A percentile compares a stretch with the other conserved stretches of the same genome.
Conservation (phyloP, 2,888 invertebrate genomes). For the Lithophane socia region DNA sequence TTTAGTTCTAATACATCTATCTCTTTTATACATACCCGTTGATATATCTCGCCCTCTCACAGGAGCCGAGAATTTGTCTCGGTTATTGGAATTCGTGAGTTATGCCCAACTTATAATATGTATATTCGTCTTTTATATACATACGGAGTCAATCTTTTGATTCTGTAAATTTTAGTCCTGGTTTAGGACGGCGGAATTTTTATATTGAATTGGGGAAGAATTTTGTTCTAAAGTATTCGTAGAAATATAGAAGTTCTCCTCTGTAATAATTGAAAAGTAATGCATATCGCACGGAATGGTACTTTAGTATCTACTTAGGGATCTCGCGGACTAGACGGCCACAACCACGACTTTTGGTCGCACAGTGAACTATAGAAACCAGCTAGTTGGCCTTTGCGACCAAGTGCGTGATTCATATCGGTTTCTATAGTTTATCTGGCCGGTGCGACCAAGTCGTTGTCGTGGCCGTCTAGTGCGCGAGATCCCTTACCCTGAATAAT, state of each 20-base stretch:
- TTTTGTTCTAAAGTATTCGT: slow-evolving; percentile 6
- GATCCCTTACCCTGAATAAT: not conserved
- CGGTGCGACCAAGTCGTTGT: too few relatives aligned
- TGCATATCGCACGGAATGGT: not conserved
- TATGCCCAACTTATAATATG: slow-evolving; percentile 61
- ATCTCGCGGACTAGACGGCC: too few relatives aligned
- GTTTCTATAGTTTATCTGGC: too few relatives aligned
- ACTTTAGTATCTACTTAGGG: not conserved
- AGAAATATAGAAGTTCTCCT: not conserved
- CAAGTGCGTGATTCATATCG: too few relatives aligned
- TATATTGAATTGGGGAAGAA: slow-evolving; percentile 37
- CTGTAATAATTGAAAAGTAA: not conserved
- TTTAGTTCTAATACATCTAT: slow-evolving; percentile 74
- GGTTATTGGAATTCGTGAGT: slow-evolving; percentile 78
- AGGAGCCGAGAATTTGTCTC: slow-evolving; percentile 65
- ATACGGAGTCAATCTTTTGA: slow-evolving; percentile 45
- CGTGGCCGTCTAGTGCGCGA: too few relatives aligned
- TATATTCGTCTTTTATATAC: slow-evolving; percentile 64
- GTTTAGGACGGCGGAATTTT: slow-evolving; percentile 31
- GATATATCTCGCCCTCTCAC: slow-evolving; percentile 69
- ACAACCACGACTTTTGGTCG: too few relatives aligned
- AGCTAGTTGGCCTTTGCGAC: too few relatives aligned
- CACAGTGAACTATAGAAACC: too few relatives aligned
- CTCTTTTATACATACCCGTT: slow-evolving; percentile 72
- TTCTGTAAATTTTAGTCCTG: slow-evolving; percentile 43